phyloP scores from a whole-genome alignment of 2,113 vertebrate species.

The Podiceps cristatus region DNA sequence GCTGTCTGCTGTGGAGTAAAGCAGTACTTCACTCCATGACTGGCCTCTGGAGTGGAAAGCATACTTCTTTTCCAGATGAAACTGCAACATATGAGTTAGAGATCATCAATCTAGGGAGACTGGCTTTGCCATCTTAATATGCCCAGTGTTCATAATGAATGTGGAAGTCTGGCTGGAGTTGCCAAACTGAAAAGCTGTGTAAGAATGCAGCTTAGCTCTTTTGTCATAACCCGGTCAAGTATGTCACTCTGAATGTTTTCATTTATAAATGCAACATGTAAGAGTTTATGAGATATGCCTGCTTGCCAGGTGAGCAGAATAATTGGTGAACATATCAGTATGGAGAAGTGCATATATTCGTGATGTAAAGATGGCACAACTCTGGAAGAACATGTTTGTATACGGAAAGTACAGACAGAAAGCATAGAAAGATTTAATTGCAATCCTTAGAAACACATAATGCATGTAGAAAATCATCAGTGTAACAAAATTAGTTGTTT shows the following conservation, averaged over 20 bases:
- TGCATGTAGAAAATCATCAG: background rate
- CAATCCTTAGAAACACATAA: background rate
- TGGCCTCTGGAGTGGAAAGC: background rate
- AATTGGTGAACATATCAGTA: background rate
- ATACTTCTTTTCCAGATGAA: background rate
- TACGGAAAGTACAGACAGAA: background rate
- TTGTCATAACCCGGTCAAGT: background rate
- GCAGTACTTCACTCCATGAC: background rate
- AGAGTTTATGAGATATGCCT: background rate
- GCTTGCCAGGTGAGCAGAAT: background rate
- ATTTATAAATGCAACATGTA: background rate
- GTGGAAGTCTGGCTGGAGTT: background rate
- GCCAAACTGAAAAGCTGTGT: background rate
- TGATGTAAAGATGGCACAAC: background rate
- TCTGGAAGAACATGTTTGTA: background rate
- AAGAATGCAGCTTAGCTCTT: background rate
- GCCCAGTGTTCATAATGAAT: background rate
- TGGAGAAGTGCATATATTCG: background rate
- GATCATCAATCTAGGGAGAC: background rate
- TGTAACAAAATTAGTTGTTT: background rate
- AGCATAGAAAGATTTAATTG: background rate
- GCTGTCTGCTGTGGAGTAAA: background rate
- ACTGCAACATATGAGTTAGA: background rate
- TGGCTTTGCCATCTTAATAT: background rate
- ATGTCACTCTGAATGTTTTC: background rate